These are phyloP conservation scores for Cistogaster globosa DNA, from an alignment of 2,888 invertebrate genomes.

Conservation along the genomic window DNA sequence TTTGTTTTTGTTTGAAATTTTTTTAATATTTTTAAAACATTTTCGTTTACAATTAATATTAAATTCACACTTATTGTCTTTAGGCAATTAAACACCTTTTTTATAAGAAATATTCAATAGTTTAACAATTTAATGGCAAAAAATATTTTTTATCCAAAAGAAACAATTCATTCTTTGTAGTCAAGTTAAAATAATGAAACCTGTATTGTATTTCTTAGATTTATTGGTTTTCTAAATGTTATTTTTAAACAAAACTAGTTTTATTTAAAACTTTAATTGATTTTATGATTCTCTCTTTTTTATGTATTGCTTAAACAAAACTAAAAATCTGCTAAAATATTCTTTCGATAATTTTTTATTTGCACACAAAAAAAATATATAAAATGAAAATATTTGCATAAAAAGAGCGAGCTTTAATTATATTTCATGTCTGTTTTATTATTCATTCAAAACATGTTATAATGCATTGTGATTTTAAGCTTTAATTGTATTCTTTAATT, in stretches of 20 bases:
- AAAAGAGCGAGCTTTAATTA: background rate
- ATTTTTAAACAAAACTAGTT: conserved; percentile 7
- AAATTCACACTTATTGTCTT: background rate
- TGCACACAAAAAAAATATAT: background rate
- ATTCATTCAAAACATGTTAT: background rate
- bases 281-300: background rate
- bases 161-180: background rate
- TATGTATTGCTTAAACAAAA: background rate
- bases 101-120: background rate
- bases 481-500: conserved; percentile 29
- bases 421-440: background rate
- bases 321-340: conserved; percentile 3
- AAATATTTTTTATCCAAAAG: background rate
- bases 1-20: conserved; percentile 1
- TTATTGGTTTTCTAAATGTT: background rate
- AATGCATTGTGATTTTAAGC: background rate
- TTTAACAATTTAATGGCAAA: background rate
- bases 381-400: conserved; percentile 11
- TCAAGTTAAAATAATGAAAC: background rate
- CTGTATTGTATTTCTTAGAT: background rate
- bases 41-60: background rate
- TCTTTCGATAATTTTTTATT: conserved; percentile 6
- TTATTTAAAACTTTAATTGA: conserved; percentile 22
- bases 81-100: conserved; percentile 19
- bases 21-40: background rate